Percentiles rank a stretch among this genome's conserved stretches.
These are phyloP conservation scores for Caracal caracal DNA, from an alignment of 2,113 vertebrate genomes.

Conservation along the genomic window DNA sequence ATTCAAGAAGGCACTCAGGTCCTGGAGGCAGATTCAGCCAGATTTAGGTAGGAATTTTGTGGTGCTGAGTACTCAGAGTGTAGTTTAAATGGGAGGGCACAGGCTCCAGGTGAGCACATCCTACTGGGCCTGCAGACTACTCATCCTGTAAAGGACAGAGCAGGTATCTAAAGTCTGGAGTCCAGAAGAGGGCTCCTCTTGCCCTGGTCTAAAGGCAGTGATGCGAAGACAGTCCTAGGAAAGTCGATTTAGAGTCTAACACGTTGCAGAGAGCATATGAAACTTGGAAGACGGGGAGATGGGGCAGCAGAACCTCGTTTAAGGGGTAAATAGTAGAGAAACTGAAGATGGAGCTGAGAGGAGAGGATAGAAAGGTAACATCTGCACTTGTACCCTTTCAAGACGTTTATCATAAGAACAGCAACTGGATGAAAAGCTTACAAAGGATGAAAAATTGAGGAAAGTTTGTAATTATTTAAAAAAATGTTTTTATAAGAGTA, in stretches of 20 bases:
- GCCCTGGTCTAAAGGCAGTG: background rate
- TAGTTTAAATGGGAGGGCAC: background rate
- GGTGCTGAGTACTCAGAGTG: accelerated
- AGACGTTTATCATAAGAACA: background rate
- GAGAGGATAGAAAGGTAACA: background rate
- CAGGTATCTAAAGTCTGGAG: background rate
- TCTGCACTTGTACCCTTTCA: accelerated
- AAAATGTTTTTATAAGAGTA: background rate
- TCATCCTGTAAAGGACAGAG: background rate
- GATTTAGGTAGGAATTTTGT: background rate
- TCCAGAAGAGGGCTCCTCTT: background rate
- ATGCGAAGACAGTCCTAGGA: background rate
- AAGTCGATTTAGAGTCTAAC: background rate
- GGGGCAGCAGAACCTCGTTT: background rate
- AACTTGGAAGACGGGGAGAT: background rate
- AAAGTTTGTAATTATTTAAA: background rate
- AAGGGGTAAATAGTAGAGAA: background rate
- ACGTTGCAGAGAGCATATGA: background rate
- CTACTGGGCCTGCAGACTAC: background rate
- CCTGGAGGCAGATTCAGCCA: background rate
- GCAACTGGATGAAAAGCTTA: background rate
- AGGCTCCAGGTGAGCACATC: background rate
- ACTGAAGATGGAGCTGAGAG: background rate
- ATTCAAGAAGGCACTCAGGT: background rate
- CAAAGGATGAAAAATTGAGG: background rate